These are phyloP conservation scores for Noctilio leporinus DNA, from an alignment of 2,113 vertebrate species.

Conservation along the genomic window DNA sequence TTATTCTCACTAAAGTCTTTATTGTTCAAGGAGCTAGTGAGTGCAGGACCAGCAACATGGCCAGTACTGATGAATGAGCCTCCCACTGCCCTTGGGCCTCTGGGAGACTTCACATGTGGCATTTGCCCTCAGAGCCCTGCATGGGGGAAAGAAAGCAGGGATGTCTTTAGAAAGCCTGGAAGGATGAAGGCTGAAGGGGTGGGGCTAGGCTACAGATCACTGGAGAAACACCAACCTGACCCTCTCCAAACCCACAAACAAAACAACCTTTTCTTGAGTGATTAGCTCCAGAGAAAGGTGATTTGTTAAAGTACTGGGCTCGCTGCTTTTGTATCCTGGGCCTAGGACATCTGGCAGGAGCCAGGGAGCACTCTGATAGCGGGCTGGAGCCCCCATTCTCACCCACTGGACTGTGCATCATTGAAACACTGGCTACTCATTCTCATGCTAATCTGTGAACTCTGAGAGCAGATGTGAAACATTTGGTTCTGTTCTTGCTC, in stretches of 20 bases:
- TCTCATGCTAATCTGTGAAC: constrained; percentile 92
- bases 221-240: constrained; percentile 64
- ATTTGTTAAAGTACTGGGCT: constrained; percentile 79
- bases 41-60: neutral
- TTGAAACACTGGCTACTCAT: constrained; percentile 83
- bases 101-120: neutral
- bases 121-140: constrained; percentile 51
- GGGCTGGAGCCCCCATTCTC: constrained; percentile 74
- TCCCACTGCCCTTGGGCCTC: neutral
- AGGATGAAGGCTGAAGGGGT: neutral
- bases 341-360: constrained; percentile 88
- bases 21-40: constrained; percentile 22
- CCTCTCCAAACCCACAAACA: constrained; percentile 43
- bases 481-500: constrained; percentile 92
- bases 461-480: constrained; percentile 94
- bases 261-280: constrained; percentile 30
- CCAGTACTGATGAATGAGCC: constrained; percentile 14
- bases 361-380: constrained; percentile 71
- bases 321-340: constrained; percentile 77
- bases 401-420: constrained; percentile 79
- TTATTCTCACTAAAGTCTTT: constrained; percentile 51
- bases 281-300: constrained; percentile 69
- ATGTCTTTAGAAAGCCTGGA: constrained; percentile 41
- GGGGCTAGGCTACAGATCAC: constrained; percentile 43
- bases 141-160: constrained; percentile 45